Base-by-base conservation (phyloP, 2,888 invertebrate species). In the Noctua pronuba region DNA sequence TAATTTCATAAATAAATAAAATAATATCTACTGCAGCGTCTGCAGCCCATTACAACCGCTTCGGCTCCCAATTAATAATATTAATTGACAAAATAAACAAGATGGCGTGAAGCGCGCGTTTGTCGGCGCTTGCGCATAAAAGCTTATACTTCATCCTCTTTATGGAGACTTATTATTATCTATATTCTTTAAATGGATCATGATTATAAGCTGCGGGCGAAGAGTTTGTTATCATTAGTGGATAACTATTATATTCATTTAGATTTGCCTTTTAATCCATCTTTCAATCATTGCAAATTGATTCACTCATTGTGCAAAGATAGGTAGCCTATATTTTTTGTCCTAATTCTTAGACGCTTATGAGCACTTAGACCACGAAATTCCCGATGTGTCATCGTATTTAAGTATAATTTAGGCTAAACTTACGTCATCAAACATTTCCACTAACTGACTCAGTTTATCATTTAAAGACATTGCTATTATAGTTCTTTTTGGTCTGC, bases 11-110 rank as follows among this genome's bases (percentile, higher is more conserved):
- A 64, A 70, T 79, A 73, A 84, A 75, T 65, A 66, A 58, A 85
- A 41, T 62, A 69, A 73, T 68, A 82, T 62, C 1, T 72, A 74
- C 46, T 85, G n/a, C 58, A 62, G n/a, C 41, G 73, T 52, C 46
- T 85, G n/a, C 58, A 62, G n/a, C 41, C 75, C 58, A 72, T 86
- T 74, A 82, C 73, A 69, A 49, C 60, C 60, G 76, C 62, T 60
- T 84, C 58, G n/a, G 64, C 31, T 62, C 21, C 38, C 76, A 79
- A 82, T 86, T 73, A 64, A 82, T 85, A 88, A 83, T 86, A 88
- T 89, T 90, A 90, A 91, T 91, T 88, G 86, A 85, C 88, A 89
- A 90, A 89, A 91, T 89, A 91, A 92, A 91, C 87, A 89, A 91
- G 79, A 89, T 88, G 81, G 87, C 89, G 87, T 86, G 88, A 88